Conservation (phyloP, 2,113 vertebrate species). For the Octodon degus region DNA sequence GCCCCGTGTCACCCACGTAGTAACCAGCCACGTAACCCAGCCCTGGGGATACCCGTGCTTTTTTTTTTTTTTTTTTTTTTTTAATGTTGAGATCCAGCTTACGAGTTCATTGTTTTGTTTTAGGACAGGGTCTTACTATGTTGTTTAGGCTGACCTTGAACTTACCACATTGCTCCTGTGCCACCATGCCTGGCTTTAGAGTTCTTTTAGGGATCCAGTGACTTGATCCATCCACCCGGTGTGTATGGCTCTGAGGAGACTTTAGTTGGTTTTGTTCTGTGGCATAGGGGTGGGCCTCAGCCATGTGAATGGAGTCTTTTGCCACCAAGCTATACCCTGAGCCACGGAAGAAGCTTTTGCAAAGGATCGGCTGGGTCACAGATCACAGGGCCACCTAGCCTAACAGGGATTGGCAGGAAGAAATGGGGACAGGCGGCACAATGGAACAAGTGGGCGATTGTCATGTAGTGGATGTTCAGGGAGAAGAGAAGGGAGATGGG, state of each 20-base stretch:
- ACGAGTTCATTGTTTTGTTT: neutral
- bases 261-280: neutral
- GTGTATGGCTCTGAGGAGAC: neutral
- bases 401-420: neutral
- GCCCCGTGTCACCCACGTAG: accelerated
- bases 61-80: neutral
- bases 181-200: neutral
- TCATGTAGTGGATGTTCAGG: neutral
- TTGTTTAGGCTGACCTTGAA: neutral
- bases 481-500: neutral
- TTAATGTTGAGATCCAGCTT: neutral
- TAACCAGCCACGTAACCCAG: neutral
- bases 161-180: neutral
- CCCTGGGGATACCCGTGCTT: neutral
- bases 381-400: neutral
- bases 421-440: neutral
- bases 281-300: neutral
- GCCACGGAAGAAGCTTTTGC: neutral
- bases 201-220: neutral
- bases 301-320: neutral
- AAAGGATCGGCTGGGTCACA: neutral
- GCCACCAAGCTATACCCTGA: neutral
- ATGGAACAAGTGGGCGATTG: neutral
- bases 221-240: neutral
- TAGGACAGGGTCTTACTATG: neutral